A percentile compares a stretch with the other conserved stretches of the same genome.
Conservation (phyloP, 2,888 invertebrate genomes). For the Tolmerus cingulatus region DNA sequence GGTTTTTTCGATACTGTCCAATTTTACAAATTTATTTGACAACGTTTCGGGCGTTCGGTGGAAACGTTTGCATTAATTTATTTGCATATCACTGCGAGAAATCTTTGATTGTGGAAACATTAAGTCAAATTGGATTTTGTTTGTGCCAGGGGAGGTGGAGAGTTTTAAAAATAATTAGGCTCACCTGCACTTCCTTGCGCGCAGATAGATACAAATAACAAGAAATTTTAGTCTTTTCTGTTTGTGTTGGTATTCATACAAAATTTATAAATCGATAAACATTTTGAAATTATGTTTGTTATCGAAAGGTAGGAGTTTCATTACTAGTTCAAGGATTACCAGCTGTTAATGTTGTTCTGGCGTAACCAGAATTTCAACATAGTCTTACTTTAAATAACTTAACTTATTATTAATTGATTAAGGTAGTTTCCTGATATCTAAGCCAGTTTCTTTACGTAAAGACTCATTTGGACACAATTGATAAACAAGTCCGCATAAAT, state of each 20-base stretch:
- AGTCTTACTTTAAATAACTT: not conserved
- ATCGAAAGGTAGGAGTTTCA: not conserved
- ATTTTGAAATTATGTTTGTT: not conserved
- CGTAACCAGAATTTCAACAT: not conserved
- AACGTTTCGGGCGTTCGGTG: not conserved
- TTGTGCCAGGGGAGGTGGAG: not conserved
- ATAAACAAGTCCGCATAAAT: not conserved
- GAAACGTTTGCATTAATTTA: not conserved
- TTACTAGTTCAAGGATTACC: not conserved
- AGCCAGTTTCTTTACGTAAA: not conserved
- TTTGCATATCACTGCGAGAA: not conserved
- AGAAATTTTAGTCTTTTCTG: not conserved
- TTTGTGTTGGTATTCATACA: not conserved
- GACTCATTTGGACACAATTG: not conserved
- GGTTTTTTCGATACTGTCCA: not conserved
- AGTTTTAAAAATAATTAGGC: not conserved
- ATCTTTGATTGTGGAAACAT: not conserved
- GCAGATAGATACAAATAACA: not conserved
- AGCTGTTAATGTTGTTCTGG: not conserved
- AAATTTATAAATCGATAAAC: not conserved
- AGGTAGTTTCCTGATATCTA: not conserved
- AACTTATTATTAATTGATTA: not conserved
- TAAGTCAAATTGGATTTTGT: not conserved
- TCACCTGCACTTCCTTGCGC: not conserved
- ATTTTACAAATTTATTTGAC: not conserved